Evolutionary conservation across 2,888 invertebrate genomes (phyloP).

Genomic region (Plutella xylostella): DNA sequence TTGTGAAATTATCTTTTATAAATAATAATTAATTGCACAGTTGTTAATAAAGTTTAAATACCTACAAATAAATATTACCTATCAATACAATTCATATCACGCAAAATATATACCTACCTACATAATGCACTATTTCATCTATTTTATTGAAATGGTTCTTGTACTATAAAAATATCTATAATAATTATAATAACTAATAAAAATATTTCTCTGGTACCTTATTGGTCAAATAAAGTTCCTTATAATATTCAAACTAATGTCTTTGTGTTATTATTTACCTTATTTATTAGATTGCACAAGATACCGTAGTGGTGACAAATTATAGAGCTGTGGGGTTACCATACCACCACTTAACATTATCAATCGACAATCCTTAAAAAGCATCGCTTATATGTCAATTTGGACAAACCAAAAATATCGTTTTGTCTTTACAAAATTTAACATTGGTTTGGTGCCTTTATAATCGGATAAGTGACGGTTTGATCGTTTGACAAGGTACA

Average conservation of each 20-base stretch:
- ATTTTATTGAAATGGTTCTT: slow-evolving; percentile 11
- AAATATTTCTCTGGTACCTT: slow-evolving; percentile 42
- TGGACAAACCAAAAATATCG: too few species aligned
- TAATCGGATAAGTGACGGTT: too few species aligned
- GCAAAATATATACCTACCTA: slow-evolving; percentile 31
- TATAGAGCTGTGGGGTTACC: too few species aligned
- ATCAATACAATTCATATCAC: slow-evolving; percentile 53
- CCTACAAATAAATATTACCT: slow-evolving; percentile 15
- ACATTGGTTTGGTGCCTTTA: too few species aligned
- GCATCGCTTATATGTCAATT: too few species aligned
- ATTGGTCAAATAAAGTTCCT: slow-evolving; percentile 67
- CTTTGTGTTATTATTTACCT: not conserved
- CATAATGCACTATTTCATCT: slow-evolving; percentile 51
- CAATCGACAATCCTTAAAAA: too few species aligned
- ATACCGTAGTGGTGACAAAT: too few species aligned
- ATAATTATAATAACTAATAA: slow-evolving; percentile 9
- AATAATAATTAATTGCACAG: slow-evolving; percentile 39
- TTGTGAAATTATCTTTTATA: slow-evolving; percentile 21
- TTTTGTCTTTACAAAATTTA: too few species aligned
- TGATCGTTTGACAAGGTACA: too few species aligned
- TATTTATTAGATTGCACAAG: not conserved
- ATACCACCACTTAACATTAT: too few species aligned
- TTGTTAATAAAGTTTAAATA: slow-evolving; percentile 18
- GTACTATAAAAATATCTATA: not conserved
- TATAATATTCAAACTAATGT: slow-evolving; percentile 16